Percentiles rank a stretch among this genome's conserved stretches.
Conservation (phyloP, 2,113 vertebrate genomes). For the Pedetes capensis region DNA sequence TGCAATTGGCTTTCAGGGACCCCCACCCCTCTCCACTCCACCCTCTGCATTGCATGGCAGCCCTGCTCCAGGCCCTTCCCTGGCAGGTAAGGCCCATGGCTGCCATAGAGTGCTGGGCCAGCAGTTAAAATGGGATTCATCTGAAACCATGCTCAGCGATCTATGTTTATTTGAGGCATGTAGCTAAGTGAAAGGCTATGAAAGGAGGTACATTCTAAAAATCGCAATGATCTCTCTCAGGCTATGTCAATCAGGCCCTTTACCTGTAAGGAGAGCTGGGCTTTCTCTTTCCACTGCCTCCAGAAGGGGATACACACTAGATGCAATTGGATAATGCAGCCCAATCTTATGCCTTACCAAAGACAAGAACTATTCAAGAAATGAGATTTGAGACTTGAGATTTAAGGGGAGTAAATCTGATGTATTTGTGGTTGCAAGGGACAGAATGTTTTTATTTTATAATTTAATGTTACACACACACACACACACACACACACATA, state of each 20-base stretch:
- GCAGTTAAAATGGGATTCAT: slow-evolving; percentile 68
- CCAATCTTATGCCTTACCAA: background rate
- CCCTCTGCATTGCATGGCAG: background rate
- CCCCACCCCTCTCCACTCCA: background rate
- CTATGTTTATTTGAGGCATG: slow-evolving; percentile 68
- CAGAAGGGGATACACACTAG: slow-evolving; percentile 64
- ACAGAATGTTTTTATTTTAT: background rate
- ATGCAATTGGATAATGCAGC: background rate
- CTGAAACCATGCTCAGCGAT: slow-evolving; percentile 69
- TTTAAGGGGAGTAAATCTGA: background rate
- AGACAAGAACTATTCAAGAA: background rate
- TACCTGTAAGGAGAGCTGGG: slow-evolving; percentile 67
- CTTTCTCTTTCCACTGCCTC: slow-evolving; percentile 8
- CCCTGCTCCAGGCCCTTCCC: slow-evolving; percentile 66
- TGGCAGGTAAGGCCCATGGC: slow-evolving; percentile 33
- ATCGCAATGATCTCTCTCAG: slow-evolving; percentile 33
- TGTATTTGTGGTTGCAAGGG: background rate
- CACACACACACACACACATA: no score
- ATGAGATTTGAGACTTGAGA: background rate
- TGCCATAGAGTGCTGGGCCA: slow-evolving; percentile 52
- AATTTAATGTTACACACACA: background rate
- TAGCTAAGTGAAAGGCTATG: slow-evolving; percentile 48
- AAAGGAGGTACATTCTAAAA: slow-evolving; percentile 59
- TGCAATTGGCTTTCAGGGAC: slow-evolving; percentile 22
- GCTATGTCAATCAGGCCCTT: slow-evolving; percentile 50